phyloP scores from a whole-genome alignment of 2,113 vertebrate species.

The Thunnus thynnus region DNA sequence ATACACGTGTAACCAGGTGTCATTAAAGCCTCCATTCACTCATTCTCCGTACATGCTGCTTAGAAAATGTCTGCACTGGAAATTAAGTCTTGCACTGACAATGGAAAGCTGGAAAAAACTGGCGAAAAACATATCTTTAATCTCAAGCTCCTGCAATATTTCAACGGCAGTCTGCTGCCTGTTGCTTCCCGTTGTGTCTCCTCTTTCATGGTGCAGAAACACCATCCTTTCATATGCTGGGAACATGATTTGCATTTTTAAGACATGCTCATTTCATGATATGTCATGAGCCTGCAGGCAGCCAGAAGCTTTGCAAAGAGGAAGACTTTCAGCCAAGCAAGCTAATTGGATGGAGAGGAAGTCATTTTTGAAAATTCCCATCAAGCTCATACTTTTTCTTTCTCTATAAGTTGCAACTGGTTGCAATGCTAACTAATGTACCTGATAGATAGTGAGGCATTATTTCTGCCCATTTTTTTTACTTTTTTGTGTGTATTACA shows the following conservation, averaged over 20 bases:
- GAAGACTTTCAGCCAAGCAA: conserved; percentile 31
- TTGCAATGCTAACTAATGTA: background rate
- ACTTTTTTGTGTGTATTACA: background rate
- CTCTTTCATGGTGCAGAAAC: conserved; percentile 31
- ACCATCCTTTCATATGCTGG: conserved; percentile 11
- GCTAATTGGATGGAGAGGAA: conserved; percentile 46
- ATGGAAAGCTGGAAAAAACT: background rate
- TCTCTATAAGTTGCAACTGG: conserved; percentile 1
- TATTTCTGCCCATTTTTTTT: background rate
- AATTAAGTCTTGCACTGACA: background rate
- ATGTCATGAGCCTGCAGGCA: conserved; percentile 50
- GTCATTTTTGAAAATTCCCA: conserved; percentile 12
- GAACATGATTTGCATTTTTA: conserved; percentile 56
- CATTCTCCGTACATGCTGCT: background rate
- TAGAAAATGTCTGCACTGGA: background rate
- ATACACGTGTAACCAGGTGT: conserved; percentile 5
- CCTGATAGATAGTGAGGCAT: background rate
- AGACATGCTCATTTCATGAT: conserved; percentile 54
- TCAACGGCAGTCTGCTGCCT: conserved; percentile 16
- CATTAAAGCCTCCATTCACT: conserved; percentile 18
- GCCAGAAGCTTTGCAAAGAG: conserved; percentile 37
- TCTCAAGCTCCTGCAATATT: background rate
- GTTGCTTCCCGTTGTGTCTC: conserved; percentile 4
- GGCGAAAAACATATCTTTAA: background rate
- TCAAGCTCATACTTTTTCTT: conserved; percentile 16